Evolutionary conservation across 2,113 vertebrate genomes (phyloP).

Genomic region (Lampris megalopsis): DNA sequence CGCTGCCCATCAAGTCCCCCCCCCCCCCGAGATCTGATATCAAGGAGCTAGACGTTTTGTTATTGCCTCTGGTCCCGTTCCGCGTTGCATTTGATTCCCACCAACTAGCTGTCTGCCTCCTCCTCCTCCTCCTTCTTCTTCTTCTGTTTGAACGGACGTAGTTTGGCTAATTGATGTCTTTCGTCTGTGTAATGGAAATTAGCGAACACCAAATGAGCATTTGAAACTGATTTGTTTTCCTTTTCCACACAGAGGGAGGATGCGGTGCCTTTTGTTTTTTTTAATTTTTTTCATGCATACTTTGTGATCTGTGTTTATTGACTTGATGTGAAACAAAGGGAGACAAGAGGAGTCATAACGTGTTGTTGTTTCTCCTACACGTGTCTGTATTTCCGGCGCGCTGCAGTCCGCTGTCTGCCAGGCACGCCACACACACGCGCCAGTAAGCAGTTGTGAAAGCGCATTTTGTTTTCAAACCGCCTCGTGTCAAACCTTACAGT

Average conservation of each 20-base stretch:
- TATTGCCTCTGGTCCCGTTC: constrained; percentile 48
- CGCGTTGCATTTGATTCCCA: constrained; percentile 70
- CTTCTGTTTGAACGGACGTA: constrained; percentile 23
- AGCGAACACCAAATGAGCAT: constrained; percentile 55
- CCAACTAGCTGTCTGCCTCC: constrained; percentile 57
- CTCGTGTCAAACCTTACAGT: constrained; percentile 19
- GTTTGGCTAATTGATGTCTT: constrained; percentile 73
- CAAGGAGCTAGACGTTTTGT: constrained; percentile 73
- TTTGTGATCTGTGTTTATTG: constrained; percentile 76
- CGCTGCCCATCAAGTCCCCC: constrained; percentile 77
- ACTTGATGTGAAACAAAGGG: constrained; percentile 67
- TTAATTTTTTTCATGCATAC: constrained; percentile 65
- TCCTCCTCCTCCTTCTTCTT: neutral
- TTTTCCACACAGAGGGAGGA: neutral
- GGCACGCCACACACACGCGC: too few relatives aligned
- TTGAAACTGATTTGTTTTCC: constrained; percentile 69
- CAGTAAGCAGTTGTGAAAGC: neutral
- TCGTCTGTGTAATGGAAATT: constrained; percentile 73
- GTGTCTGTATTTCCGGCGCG: neutral
- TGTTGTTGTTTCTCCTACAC: neutral
- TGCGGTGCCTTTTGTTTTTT: neutral
- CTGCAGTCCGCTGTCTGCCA: constrained; percentile 42
- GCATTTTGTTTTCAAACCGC: constrained; percentile 52
- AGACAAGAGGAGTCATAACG: constrained; percentile 55
- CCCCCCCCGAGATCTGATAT: constrained; percentile 80